phyloP scores from a whole-genome alignment of 2,797 vertebrate species.

The Fistularia tabacaria region DNA sequence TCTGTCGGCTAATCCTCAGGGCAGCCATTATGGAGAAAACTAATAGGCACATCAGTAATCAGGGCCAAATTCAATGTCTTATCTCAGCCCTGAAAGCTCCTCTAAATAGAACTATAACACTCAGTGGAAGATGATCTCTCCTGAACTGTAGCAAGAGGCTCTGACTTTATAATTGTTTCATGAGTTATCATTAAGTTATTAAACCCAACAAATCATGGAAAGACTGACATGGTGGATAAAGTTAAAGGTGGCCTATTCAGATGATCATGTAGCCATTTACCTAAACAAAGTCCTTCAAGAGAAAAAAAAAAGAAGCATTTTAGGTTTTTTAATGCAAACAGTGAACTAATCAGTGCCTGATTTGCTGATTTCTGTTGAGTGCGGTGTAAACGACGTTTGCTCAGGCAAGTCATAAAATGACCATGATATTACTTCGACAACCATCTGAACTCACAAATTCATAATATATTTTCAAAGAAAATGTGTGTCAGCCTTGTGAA shows the following conservation, averaged over 20 bases:
- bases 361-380: too few relatives aligned
- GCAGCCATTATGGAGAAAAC: slow-evolving; percentile 42
- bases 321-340: too few relatives aligned
- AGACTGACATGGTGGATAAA: slow-evolving; percentile 3
- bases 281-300: too few relatives aligned
- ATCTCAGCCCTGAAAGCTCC: slow-evolving; percentile 28
- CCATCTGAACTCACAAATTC: too few relatives aligned
- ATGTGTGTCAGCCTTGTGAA: too few relatives aligned
- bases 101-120: slow-evolving; percentile 35
- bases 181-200: neutral
- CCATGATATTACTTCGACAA: too few relatives aligned
- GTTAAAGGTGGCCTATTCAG: slow-evolving; percentile 1
- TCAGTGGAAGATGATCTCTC: slow-evolving; percentile 16
- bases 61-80: slow-evolving; percentile 47
- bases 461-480: too few relatives aligned
- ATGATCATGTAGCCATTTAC: neutral
- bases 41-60: slow-evolving; percentile 56
- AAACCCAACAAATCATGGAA: slow-evolving; percentile 3
- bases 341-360: too few relatives aligned
- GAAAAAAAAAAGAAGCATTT: too few relatives aligned
- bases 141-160: slow-evolving; percentile 8
- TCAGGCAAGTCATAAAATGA: too few relatives aligned
- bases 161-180: slow-evolving; percentile 2
- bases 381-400: too few relatives aligned
- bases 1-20: slow-evolving; percentile 50